A percentile compares a stretch with the other conserved stretches of the same genome.
Evolutionary conservation across 2,113 vertebrate species (phyloP).

Genomic region (Butorides virescens): DNA sequence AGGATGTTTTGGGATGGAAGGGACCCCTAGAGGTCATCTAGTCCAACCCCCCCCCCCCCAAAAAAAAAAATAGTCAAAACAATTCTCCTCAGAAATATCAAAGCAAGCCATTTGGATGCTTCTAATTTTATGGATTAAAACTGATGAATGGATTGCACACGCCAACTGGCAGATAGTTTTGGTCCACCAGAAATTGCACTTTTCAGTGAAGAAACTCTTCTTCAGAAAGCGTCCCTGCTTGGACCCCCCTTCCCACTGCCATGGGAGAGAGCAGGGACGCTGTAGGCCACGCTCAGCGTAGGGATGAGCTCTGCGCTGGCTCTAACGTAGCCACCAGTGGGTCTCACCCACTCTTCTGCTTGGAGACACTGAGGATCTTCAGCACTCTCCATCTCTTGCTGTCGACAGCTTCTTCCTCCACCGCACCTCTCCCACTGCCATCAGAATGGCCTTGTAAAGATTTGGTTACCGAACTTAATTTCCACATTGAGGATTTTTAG

Average conservation of each 20-base stretch:
- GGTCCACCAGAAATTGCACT: neutral
- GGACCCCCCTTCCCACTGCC: neutral
- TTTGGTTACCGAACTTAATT: neutral
- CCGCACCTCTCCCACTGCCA: neutral
- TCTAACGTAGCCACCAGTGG: neutral
- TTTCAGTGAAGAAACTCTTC: neutral
- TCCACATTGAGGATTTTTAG: neutral
- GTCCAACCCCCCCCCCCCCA: too few relatives aligned
- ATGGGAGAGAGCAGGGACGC: neutral
- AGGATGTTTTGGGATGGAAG: too few relatives aligned
- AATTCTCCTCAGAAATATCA: neutral
- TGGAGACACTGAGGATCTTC: neutral
- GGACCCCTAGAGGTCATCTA: too few relatives aligned
- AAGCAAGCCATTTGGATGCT: neutral
- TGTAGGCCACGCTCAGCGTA: neutral
- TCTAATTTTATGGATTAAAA: neutral
- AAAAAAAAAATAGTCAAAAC: neutral
- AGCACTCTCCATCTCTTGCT: too few relatives aligned
- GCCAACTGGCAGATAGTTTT: neutral
- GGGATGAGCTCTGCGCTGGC: neutral
- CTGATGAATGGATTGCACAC: neutral
- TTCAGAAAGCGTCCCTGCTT: neutral
- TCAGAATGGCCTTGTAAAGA: neutral
- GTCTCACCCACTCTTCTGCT: neutral
- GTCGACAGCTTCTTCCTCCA: neutral